Evolutionary conservation across 92 coral and sea anemone genomes (phyloP).

Genomic region (Pocillopora grandis): DNA sequence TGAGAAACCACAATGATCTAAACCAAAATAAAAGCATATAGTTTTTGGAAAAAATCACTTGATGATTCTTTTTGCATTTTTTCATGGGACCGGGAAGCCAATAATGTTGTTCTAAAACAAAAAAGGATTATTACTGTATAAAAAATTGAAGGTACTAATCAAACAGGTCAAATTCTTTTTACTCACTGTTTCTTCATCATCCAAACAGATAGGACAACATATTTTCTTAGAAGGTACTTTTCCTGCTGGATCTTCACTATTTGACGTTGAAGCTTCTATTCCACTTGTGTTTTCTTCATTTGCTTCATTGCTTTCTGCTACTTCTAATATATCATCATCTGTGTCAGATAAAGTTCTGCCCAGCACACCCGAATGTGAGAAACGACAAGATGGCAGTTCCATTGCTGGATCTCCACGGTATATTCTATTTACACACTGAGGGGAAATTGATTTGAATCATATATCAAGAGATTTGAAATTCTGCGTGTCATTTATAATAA

Average conservation of each 20-base stretch:
- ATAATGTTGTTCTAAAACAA: background rate
- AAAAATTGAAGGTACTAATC: background rate
- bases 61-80: no score
- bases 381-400: constrained; percentile 61
- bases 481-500: background rate
- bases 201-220: constrained; percentile 92
- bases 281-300: constrained; percentile 1
- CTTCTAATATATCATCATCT: constrained; percentile 49
- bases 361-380: constrained; percentile 36
- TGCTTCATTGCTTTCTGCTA: constrained; percentile 5
- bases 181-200: constrained; percentile 74
- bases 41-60: no score
- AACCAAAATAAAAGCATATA: no score
- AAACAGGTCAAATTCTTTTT: background rate
- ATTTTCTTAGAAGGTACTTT: constrained; percentile 42
- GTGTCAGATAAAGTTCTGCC: background rate
- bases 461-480: background rate
- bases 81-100: no score
- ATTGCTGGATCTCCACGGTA: constrained; percentile 49
- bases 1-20: no score
- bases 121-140: background rate
- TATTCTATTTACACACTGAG: constrained; percentile 69
- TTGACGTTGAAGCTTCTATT: constrained; percentile 15
- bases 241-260: constrained; percentile 10
- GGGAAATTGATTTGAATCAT: background rate